A percentile compares a stretch with the other conserved stretches of the same genome.
These are phyloP conservation scores for Diabrotica undecimpunctata DNA, from an alignment of 1,140 invertebrate species.

Conservation along the genomic window DNA sequence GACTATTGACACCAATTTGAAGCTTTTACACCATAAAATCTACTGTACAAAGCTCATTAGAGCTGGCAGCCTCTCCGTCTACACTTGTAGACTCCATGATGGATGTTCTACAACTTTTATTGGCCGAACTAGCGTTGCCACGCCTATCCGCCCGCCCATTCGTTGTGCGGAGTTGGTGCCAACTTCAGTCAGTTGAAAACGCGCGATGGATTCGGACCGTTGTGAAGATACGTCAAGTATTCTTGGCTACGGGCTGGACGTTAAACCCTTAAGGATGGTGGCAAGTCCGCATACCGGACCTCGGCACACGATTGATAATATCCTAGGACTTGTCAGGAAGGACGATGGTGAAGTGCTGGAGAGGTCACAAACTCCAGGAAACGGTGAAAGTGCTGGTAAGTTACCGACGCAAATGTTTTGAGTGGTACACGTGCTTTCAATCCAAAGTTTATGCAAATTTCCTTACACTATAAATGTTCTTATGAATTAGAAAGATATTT, in stretches of 20 bases:
- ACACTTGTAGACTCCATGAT: conserved; percentile 39
- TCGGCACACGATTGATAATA: conserved; percentile 49
- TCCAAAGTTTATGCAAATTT: neutral
- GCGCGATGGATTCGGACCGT: conserved; percentile 46
- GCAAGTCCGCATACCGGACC: conserved; percentile 43
- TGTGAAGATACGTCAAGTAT: conserved; percentile 43
- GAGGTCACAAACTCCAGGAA: conserved; percentile 41
- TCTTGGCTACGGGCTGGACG: conserved; percentile 40
- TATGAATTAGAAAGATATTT: no score
- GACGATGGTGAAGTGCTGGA: conserved; percentile 37
- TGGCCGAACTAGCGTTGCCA: conserved; percentile 25
- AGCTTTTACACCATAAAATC: conserved; percentile 33
- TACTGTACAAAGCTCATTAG: conserved; percentile 30
- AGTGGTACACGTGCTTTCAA: neutral
- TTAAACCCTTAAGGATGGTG: conserved; percentile 45
- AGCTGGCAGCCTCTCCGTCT: conserved; percentile 30
- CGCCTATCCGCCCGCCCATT: conserved; percentile 36
- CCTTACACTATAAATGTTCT: no score
- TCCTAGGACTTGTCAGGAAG: conserved; percentile 45
- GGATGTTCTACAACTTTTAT: conserved; percentile 30
- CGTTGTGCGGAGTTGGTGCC: conserved; percentile 29
- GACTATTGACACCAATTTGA: conserved; percentile 35
- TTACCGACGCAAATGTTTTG: neutral
- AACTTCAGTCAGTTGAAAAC: conserved; percentile 42
- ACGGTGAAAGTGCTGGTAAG: conserved; percentile 46